Conservation (phyloP, 2,888 invertebrate genomes). For the Platycheirus rosarum region DNA sequence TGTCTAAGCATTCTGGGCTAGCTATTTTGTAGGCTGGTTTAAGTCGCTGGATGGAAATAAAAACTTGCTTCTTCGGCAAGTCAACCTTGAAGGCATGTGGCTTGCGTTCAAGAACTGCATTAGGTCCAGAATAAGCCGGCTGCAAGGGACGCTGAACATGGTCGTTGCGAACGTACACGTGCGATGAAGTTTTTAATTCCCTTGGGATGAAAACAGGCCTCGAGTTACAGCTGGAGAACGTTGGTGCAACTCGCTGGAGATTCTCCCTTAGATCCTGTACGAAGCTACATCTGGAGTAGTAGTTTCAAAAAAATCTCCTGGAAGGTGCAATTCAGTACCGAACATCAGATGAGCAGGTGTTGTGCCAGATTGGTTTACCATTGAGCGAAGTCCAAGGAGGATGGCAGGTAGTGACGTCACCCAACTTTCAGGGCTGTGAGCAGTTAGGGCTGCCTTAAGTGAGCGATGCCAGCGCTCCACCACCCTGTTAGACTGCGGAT, state of each 20-base stretch:
- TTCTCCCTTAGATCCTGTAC: conserved; percentile 20
- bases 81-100: conserved; percentile 20
- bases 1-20: too few relatives aligned
- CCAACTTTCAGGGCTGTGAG: conserved; percentile 75
- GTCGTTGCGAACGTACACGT: conserved; percentile 28
- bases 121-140: conserved; percentile 10
- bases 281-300: neutral
- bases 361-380: too few relatives aligned
- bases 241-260: conserved; percentile 1
- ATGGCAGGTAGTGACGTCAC: conserved; percentile 55
- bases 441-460: conserved; percentile 79
- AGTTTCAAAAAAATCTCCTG: conserved; percentile 17
- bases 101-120: conserved; percentile 25
- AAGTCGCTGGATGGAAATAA: conserved; percentile 18
- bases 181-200: conserved; percentile 14
- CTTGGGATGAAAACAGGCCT: conserved; percentile 28
- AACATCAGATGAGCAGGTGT: too few relatives aligned
- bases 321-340: too few relatives aligned
- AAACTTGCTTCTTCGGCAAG: conserved; percentile 12
- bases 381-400: conserved; percentile 19
- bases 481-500: conserved; percentile 80
- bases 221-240: conserved; percentile 1
- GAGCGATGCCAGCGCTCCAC: conserved; percentile 80
- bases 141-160: conserved; percentile 26
- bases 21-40: conserved; percentile 39